Conservation (phyloP, 2,888 invertebrate genomes). For the Anthrax anthrax region DNA sequence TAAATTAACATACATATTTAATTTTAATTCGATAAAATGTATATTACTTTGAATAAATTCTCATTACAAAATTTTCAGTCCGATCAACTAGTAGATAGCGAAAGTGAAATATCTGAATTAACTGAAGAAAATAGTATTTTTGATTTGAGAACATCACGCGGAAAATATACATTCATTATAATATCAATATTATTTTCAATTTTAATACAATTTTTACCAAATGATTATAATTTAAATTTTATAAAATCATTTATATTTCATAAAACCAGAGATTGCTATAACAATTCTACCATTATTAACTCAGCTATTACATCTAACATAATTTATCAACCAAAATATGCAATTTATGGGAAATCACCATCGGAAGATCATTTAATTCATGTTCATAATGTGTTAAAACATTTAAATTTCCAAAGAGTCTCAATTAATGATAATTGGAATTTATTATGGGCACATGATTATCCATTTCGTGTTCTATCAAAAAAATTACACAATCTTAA, state of each 20-base stretch:
- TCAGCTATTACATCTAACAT: too few species aligned
- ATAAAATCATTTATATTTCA: not conserved
- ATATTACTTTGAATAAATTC: too few species aligned
- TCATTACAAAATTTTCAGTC: too few species aligned
- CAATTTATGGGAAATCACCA: conserved; percentile 42
- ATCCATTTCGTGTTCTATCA: conserved; percentile 49
- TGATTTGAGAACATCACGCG: not conserved
- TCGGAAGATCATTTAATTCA: conserved; percentile 50
- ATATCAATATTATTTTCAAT: conserved; percentile 5
- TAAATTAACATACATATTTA: too few species aligned
- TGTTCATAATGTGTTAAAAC: conserved; percentile 61
- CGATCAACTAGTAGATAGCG: too few species aligned
- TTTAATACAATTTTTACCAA: conserved; percentile 10
- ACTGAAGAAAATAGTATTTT: conserved; percentile 2
- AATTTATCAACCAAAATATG: conserved; percentile 35
- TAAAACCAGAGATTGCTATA: not conserved
- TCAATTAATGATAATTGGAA: conserved; percentile 54
- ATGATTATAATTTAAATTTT: not conserved
- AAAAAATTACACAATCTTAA: conserved; percentile 43
- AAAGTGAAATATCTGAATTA: too few species aligned
- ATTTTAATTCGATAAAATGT: too few species aligned
- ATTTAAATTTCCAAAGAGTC: conserved; percentile 55
- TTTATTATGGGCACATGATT: conserved; percentile 88
- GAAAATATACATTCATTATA: conserved; percentile 9
- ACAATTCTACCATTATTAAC: not conserved